These are phyloP conservation scores for Eupeodes latifasciatus DNA, from an alignment of 2,888 invertebrate species.

Conservation along the genomic window DNA sequence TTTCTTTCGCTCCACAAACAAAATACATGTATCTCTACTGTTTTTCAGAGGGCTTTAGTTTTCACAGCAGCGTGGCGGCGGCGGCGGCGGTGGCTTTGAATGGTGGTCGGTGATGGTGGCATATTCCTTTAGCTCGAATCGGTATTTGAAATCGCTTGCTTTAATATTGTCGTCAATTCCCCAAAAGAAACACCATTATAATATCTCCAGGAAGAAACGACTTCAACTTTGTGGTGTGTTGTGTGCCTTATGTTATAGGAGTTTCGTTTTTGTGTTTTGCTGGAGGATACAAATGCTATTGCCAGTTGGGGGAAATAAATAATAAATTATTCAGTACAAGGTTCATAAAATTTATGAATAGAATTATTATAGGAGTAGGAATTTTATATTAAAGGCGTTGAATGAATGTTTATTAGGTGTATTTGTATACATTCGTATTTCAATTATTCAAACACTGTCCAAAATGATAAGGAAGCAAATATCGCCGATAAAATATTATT, in stretches of 20 bases:
- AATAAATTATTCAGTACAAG: constrained; percentile 8
- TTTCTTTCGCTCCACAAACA: not conserved
- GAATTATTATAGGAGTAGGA: not conserved
- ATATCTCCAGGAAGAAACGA: not conserved
- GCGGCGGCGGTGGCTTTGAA: no score
- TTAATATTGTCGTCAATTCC: constrained; percentile 50
- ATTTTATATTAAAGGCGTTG: constrained; percentile 1
- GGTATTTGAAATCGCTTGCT: constrained; percentile 47
- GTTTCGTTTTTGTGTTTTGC: not conserved
- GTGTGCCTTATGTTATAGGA: constrained; percentile 2
- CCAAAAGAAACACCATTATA: constrained; percentile 24
- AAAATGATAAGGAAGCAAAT: no score
- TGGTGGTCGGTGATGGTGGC: constrained; percentile 12
- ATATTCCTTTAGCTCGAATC: constrained; percentile 47
- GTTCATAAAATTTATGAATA: not conserved
- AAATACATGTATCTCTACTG: not conserved
- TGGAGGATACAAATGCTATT: not conserved
- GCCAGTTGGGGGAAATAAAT: constrained; percentile 17
- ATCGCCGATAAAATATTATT: no score
- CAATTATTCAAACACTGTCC: no score
- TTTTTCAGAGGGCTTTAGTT: constrained; percentile 52
- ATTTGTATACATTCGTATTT: no score
- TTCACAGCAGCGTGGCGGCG: constrained; percentile 29
- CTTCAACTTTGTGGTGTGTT: not conserved
- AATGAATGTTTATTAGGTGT: not conserved